Evolutionary conservation across 1,140 invertebrate genomes (phyloP), one percentile per base, ranked within the genome.

Genomic region (Planococcus citri): DNA sequence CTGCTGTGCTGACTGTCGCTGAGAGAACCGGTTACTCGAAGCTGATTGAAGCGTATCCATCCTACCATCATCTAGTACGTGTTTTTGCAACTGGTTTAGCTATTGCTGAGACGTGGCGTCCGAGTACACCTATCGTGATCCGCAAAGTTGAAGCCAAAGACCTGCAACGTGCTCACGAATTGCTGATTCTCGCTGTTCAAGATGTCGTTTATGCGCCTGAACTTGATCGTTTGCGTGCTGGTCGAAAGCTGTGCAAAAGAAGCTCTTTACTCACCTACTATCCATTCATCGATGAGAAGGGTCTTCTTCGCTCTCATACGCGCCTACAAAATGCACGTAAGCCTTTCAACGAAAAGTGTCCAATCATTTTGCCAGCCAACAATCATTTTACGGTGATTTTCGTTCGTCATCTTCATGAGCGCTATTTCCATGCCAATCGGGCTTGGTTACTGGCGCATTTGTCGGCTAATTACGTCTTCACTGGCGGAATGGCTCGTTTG

Each of bases 351-450:
- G 12, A 57, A 21, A 71, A 73, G 64, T 70, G 73, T 68, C 71
- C 70, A 14, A 73, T 74, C 58, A 41, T 73, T n/a, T 25, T 74
- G 17, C 71, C 72, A n/a, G 60, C 25, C 22, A 29, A 68, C 8
- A 21, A 37, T 25, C 60, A 71, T 77, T 2, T 79, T 75, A 77
- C 77, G 71, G 74, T 72, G 69, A 33, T 77, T 10, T 51, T 78
- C 6, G 77, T 78, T 33, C 73, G 74, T 1, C 9, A 76, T 69
- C 72, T 74, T 68, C 77, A 78, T 70, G 9, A 51, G 24, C n/a
- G 57, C 71, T 67, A 74, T 68, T 71, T 76, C 17, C 78, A 79
- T 71, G 72, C 71, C 33, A 75, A 75, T 17, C 70, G 74, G 22
- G 74, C 72, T 0, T 14, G 71, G 0, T 61, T 76, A 10, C 69